Base-by-base conservation (phyloP, 2,888 invertebrate species). In the Chrysolina americana region DNA sequence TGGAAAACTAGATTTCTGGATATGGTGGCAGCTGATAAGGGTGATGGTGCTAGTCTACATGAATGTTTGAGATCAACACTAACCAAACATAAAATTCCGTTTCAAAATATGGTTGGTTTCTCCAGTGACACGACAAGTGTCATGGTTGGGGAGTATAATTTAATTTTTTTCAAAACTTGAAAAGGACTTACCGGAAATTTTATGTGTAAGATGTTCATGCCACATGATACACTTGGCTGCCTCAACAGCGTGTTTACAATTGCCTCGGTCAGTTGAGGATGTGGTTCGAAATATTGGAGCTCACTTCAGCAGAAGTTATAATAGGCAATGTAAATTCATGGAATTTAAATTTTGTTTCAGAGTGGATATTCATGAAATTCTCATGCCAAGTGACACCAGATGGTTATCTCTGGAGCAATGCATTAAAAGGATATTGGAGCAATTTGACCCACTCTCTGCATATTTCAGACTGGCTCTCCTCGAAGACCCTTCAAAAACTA, bases 361-460 rank as follows among this genome's bases (percentile, higher is more conserved):
- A 59, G 76, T 78, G 8, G 83, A 83, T 19, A 82, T 85, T 6
- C 83, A 85, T 65, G 83, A 83, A 81, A 86, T 81, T 17, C 36
- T 81, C 3, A 56, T 69, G 19, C 75, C 78, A 48, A 53, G 71
- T 6, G 44, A 44, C 36, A 85, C 85, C 41, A 71, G 84, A 56
- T 86, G 85, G 85, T 79, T 86, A 8, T 86, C 83, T 17, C 19
- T 78, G 23, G 82, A 86, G 78, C 77, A 75, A n/a, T 84, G 83
- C 78, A 83, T 85, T 9, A 82, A 84, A 71, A 75, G 85, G 65
- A 79, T 84, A 17, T 75, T 85, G 11, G 84, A 85, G 72, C 84
- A 85, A 72, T 85, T 81, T 79, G 70, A 72, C 48, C 80, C 82
- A 23, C 70, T 86, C 8, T 71, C 78, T 74, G 80, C 77, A 8